phyloP scores from a whole-genome alignment of 2,797 vertebrate species.

The Synaphobranchus kaupii region DNA sequence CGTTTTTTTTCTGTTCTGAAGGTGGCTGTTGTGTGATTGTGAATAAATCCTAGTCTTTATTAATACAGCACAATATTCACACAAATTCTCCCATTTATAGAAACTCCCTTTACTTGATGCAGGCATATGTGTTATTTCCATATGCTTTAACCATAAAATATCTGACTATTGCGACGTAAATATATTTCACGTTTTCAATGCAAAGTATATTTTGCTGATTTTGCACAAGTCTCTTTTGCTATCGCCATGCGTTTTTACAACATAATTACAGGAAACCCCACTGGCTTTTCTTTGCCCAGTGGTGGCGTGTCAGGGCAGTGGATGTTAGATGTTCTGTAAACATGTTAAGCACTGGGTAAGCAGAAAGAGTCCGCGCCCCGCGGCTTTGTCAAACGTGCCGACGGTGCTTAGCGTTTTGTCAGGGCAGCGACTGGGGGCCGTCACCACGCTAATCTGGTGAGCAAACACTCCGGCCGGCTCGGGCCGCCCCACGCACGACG shows the following conservation, averaged over 20 bases:
- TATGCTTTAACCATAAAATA: background rate
- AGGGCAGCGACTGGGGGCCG: constrained; percentile 10
- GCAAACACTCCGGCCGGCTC: constrained; percentile 33
- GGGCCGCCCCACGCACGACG: constrained; percentile 33
- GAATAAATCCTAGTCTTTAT: no score
- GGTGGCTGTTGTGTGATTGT: no score
- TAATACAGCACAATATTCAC: background rate
- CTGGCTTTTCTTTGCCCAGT: background rate
- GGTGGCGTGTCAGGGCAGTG: background rate
- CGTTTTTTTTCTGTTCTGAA: no score
- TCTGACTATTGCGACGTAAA: background rate
- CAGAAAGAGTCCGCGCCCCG: background rate
- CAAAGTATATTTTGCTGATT: background rate
- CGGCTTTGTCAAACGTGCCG: background rate
- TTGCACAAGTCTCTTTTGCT: background rate
- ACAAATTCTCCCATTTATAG: background rate
- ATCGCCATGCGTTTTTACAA: background rate
- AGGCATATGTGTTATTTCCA: background rate
- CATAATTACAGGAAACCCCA: background rate
- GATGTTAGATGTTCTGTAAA: background rate
- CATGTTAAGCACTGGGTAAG: background rate
- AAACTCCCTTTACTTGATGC: background rate
- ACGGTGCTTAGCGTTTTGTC: background rate
- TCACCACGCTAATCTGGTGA: constrained; percentile 39
- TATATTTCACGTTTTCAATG: background rate